Percentiles rank a stretch among this genome's conserved stretches.
Evolutionary conservation across 2,113 vertebrate genomes (phyloP).

Genomic region (Platichthys flesus): DNA sequence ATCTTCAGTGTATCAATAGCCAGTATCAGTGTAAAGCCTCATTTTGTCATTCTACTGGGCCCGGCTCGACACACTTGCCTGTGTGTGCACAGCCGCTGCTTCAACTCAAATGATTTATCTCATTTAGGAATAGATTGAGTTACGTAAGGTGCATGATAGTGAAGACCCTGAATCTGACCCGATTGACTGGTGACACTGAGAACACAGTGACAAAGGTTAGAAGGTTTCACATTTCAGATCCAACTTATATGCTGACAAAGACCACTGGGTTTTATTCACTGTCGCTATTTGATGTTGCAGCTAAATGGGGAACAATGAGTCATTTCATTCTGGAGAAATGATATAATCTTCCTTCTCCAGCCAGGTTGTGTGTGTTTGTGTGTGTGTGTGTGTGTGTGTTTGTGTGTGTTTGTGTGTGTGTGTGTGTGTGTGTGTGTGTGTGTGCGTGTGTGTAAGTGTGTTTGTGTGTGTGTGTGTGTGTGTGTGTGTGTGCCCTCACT

Average conservation of each 20-base stretch:
- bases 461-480: conserved; percentile 36
- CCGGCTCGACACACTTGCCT: conserved; percentile 4
- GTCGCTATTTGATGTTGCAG: conserved; percentile 58
- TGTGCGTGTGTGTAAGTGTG: not conserved
- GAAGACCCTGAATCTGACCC: not conserved
- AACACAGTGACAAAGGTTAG: not conserved
- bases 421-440: conserved; percentile 39
- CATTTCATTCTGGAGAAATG: conserved; percentile 63
- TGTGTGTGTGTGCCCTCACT: conserved; percentile 26
- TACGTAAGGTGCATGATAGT: conserved; percentile 7
- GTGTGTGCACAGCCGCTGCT: not conserved
- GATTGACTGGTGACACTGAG: not conserved
- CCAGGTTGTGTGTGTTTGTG: conserved; percentile 53
- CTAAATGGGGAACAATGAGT: conserved; percentile 67
- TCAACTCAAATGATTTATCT: conserved; percentile 13
- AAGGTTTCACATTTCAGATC: conserved; percentile 36
- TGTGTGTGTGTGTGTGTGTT: conserved; percentile 13
- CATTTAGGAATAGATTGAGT: not conserved
- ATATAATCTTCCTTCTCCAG: conserved; percentile 68
- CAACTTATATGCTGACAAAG: conserved; percentile 45
- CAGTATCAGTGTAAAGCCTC: conserved; percentile 25
- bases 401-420: not conserved
- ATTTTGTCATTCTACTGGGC: conserved; percentile 20
- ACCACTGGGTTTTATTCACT: not conserved
- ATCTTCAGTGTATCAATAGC: conserved; percentile 18